A percentile compares a stretch with the other conserved stretches of the same genome.
Evolutionary conservation across 1,140 invertebrate genomes (phyloP).

Genomic region (Tetragnatha versicolor): DNA sequence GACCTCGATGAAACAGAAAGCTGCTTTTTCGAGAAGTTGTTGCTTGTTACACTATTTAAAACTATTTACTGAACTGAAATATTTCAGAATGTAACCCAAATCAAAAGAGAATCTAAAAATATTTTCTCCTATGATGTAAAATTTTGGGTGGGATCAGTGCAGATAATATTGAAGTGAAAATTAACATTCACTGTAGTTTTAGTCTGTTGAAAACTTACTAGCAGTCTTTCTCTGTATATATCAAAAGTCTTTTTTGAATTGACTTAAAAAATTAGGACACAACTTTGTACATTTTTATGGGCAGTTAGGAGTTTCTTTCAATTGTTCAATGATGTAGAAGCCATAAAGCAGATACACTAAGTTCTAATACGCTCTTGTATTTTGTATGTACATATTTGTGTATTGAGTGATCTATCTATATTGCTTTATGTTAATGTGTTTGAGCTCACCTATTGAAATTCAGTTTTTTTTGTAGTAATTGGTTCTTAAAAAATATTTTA

Average conservation of each 20-base stretch:
- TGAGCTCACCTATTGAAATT: slow-evolving; percentile 41
- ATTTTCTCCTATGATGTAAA: slow-evolving; percentile 50
- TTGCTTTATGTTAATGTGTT: slow-evolving; percentile 28
- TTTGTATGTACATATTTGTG: slow-evolving; percentile 54
- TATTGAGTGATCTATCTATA: slow-evolving; percentile 48
- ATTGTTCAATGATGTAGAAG: slow-evolving; percentile 43
- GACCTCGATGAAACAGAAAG: slow-evolving; percentile 46
- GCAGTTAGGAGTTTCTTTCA: slow-evolving; percentile 51
- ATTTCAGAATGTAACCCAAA: slow-evolving; percentile 47
- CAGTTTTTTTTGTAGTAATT: slow-evolving; percentile 1
- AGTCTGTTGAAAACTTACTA: slow-evolving; percentile 54
- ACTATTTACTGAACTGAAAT: slow-evolving; percentile 42
- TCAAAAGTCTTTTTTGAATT: slow-evolving; percentile 54
- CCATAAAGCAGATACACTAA: slow-evolving; percentile 35
- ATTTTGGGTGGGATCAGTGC: slow-evolving; percentile 46
- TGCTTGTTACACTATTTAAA: slow-evolving; percentile 48
- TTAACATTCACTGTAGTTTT: slow-evolving; percentile 55
- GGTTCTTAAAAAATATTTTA: background rate
- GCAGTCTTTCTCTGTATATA: slow-evolving; percentile 55
- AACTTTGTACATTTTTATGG: slow-evolving; percentile 55
- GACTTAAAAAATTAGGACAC: slow-evolving; percentile 52
- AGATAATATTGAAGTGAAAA: slow-evolving; percentile 48
- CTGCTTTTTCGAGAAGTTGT: slow-evolving; percentile 53
- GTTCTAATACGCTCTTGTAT: slow-evolving; percentile 49
- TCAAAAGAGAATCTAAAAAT: slow-evolving; percentile 41